Percentiles rank a stretch among this genome's conserved stretches.
Evolutionary conservation across 1,140 invertebrate genomes (phyloP).

Genomic region (Limonius californicus): DNA sequence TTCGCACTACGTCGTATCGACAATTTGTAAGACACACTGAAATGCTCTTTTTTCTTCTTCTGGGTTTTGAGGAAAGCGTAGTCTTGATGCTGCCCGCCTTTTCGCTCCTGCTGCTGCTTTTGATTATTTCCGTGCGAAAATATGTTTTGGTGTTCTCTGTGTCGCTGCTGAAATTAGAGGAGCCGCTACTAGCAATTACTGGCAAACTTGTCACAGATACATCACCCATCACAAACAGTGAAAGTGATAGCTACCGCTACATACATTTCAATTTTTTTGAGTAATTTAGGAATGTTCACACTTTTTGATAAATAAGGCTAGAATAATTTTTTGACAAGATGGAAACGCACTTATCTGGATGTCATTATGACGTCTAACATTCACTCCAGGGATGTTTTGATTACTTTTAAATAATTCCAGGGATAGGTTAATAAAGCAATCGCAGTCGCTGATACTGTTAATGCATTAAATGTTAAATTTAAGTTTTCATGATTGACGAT

Average conservation of each 20-base stretch:
- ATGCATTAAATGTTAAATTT: too few relatives aligned
- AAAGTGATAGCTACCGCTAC: conserved; percentile 4
- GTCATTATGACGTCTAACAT: too few relatives aligned
- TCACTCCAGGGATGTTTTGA: too few relatives aligned
- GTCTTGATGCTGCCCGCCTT: conserved; percentile 5
- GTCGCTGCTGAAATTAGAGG: conserved; percentile 25
- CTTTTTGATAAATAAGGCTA: too few relatives aligned
- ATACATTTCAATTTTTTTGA: conserved; percentile 17
- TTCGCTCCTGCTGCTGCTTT: not conserved
- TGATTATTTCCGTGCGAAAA: not conserved
- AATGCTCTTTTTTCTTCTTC: conserved; percentile 30
- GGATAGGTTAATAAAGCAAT: too few relatives aligned
- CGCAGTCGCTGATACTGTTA: too few relatives aligned
- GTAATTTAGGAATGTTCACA: too few relatives aligned
- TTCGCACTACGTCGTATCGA: conserved; percentile 68
- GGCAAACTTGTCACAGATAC: conserved; percentile 31
- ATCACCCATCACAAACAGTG: conserved; percentile 26
- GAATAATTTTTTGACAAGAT: too few relatives aligned
- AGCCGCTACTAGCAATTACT: conserved; percentile 28
- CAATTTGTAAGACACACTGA: conserved; percentile 70
- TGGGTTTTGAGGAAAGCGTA: not conserved
- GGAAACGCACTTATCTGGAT: too few relatives aligned
- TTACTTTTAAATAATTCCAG: too few relatives aligned
- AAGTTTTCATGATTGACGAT: too few relatives aligned
- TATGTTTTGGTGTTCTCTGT: conserved; percentile 14